These are phyloP conservation scores for Oenanthe melanoleuca DNA, from an alignment of 2,113 vertebrate genomes.

Conservation along the genomic window DNA sequence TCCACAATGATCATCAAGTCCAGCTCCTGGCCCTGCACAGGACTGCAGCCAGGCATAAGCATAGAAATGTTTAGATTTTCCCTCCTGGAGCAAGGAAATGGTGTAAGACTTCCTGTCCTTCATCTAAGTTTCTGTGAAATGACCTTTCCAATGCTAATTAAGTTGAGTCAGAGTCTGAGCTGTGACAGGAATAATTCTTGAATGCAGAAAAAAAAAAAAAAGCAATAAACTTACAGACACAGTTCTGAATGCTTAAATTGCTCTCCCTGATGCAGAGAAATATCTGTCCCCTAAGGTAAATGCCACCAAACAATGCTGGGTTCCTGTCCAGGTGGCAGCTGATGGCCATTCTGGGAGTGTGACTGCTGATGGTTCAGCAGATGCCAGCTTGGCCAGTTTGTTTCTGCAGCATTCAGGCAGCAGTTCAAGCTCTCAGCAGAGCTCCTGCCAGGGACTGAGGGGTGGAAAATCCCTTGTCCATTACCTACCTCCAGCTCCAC, in stretches of 20 bases:
- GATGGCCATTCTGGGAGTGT: background rate
- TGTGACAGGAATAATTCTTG: background rate
- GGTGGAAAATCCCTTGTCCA: background rate
- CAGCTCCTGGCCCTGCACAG: background rate
- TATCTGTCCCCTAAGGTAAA: background rate
- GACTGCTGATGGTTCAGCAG: background rate
- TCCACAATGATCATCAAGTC: background rate
- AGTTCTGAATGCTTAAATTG: background rate
- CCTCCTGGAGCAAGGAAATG: background rate
- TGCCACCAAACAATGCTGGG: background rate
- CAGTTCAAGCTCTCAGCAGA: background rate
- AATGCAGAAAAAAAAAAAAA: background rate
- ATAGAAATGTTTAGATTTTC: background rate
- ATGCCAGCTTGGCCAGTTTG: background rate
- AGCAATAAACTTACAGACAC: background rate
- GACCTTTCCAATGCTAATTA: constrained; percentile 2
- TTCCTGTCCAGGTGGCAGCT: background rate
- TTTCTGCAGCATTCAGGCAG: background rate
- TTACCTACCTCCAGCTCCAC: background rate
- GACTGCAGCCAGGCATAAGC: background rate
- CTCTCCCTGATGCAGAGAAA: background rate
- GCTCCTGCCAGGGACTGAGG: background rate
- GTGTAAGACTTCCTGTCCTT: background rate
- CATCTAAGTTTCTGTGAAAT: background rate
- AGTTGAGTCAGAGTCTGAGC: background rate